Percentiles rank a stretch among this genome's conserved stretches.
Conservation (phyloP, 1,140 invertebrate species). For the Xylocopa sonorina region DNA sequence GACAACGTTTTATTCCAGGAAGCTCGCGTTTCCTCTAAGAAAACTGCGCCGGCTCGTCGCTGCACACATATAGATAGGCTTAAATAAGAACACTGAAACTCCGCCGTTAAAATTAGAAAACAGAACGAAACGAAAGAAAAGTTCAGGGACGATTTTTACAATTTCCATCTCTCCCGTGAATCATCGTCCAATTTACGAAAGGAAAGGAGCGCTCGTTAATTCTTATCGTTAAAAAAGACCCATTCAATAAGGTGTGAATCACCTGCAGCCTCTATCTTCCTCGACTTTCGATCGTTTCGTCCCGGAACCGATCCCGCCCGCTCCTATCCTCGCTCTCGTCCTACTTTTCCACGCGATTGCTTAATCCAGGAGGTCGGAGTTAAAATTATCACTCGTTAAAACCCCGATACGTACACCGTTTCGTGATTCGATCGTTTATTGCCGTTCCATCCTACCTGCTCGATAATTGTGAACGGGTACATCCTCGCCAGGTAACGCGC, state of each 20-base stretch:
- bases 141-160: neutral
- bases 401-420: neutral
- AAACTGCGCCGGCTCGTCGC: no score
- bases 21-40: constrained; percentile 1
- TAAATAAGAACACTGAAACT: no score
- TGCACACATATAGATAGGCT: no score
- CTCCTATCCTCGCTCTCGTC: neutral
- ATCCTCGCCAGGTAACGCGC: neutral
- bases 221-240: neutral
- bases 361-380: constrained; percentile 30
- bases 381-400: constrained; percentile 21
- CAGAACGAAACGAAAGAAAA: no score
- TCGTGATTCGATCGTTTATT: neutral
- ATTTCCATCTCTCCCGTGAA: no score
- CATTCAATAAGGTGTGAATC: neutral
- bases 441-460: neutral
- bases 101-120: no score
- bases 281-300: constrained; percentile 24
- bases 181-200: neutral
- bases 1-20: constrained; percentile 21
- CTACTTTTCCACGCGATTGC: constrained; percentile 37
- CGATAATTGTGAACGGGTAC: neutral
- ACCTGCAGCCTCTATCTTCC: neutral
- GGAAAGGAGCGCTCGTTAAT: neutral
- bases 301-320: constrained; percentile 1